These are phyloP conservation scores for Rhodeus uyekii DNA, from an alignment of 2,797 vertebrate species.

Conservation along the genomic window DNA sequence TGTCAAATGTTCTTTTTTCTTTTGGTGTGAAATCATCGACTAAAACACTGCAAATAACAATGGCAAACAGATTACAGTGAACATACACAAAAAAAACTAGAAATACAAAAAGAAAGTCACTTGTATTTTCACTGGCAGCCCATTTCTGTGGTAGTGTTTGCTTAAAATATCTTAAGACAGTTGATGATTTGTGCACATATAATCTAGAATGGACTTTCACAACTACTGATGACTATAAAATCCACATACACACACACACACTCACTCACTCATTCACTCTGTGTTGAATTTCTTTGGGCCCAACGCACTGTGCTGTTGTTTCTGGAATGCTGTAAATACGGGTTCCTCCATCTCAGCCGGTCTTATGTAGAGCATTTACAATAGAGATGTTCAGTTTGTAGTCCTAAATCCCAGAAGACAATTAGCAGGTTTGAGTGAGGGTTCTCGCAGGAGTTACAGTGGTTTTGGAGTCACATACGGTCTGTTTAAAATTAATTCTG, in stretches of 20 bases:
- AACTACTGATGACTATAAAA: slow-evolving; percentile 2
- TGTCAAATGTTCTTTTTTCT: background rate
- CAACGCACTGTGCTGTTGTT: slow-evolving; percentile 6
- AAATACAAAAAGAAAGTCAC: slow-evolving; percentile 37
- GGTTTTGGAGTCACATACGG: background rate
- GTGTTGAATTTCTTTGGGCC: slow-evolving; percentile 30
- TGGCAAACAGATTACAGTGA: slow-evolving; percentile 24
- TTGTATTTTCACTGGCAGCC: slow-evolving; percentile 31
- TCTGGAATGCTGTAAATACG: slow-evolving; percentile 1
- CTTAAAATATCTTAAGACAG: slow-evolving; percentile 16
- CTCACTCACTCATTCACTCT: background rate
- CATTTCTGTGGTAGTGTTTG: slow-evolving; percentile 34
- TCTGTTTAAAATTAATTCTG: slow-evolving; percentile 1
- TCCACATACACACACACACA: too few relatives aligned
- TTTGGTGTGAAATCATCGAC: slow-evolving; percentile 11
- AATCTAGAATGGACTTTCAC: slow-evolving; percentile 1
- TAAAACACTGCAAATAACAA: slow-evolving; percentile 35
- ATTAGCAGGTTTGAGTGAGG: too few relatives aligned
- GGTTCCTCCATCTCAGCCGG: background rate
- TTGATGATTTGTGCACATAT: slow-evolving; percentile 25
- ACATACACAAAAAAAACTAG: slow-evolving; percentile 22
- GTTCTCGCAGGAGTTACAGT: background rate
- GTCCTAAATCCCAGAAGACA: slow-evolving; percentile 6
- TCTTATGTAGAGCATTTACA: background rate
- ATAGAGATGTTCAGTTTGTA: background rate